phyloP scores from a whole-genome alignment of 92 coral and sea anemone genomes.

The Umimayanthus kanabou region DNA sequence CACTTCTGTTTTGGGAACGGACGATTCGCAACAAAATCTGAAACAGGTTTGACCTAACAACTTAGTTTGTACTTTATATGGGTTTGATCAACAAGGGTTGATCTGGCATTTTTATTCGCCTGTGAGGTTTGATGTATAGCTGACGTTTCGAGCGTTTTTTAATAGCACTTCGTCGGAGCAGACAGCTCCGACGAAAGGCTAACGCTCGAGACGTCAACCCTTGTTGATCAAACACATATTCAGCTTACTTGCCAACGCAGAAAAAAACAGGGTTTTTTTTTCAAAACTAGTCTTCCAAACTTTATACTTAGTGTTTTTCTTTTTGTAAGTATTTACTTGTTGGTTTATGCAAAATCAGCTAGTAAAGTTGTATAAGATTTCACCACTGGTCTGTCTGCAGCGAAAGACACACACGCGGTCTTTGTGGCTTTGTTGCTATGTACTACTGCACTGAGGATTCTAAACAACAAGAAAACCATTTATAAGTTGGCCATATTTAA shows the following conservation, averaged over 20 bases:
- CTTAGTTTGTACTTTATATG: not conserved
- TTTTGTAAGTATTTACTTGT: not conserved
- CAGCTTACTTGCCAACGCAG: no score
- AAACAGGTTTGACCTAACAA: not conserved
- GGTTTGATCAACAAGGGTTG: no score
- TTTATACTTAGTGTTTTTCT: not conserved
- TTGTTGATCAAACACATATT: no score
- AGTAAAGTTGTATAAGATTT: not conserved
- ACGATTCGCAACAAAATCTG: not conserved
- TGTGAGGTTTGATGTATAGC: no score
- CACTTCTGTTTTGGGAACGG: slow-evolving; percentile 31
- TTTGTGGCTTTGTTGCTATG: not conserved
- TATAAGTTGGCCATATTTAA: no score
- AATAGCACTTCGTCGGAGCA: no score
- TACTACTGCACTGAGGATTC: not conserved
- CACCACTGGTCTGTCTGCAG: not conserved
- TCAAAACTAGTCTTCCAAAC: not conserved
- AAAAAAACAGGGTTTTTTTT: no score
- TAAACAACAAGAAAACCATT: no score
- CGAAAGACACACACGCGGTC: not conserved
- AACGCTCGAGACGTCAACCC: no score
- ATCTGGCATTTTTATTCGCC: no score
- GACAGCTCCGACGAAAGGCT: no score
- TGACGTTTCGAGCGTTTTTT: no score
- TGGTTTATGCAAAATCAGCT: not conserved